Base-by-base conservation (phyloP, 2,888 invertebrate species). In the Cephus pulcher region DNA sequence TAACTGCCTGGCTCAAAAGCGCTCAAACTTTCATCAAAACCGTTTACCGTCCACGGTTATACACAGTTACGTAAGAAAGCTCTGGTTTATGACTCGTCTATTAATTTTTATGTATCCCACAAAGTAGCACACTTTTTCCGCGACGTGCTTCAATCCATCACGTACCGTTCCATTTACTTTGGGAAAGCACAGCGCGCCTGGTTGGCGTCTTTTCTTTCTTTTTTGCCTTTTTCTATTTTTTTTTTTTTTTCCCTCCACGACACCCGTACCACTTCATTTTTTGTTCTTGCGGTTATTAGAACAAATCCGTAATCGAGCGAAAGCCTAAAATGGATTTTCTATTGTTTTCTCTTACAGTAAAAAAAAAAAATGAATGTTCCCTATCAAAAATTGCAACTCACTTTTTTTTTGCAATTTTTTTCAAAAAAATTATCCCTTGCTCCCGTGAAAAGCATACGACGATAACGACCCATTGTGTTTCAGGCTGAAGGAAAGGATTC, bases 401-500 rank as follows among this genome's bases (percentile, higher is more conserved):
- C 12, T 4, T 12, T 12, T 37, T 40, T 40, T 40, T 40, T 15
- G 1, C 4, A 35, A 12, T 37, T 40, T 15, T 40, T 15, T 23
- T 23, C 1, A 1, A 56, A 40, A 15, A 56, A 56, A 23, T 40
- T 40, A 15, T 40, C 15, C 6, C 0, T 4, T 15, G 1, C 40
- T 40, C 15, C 15, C 40, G 15, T 23, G 6, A 15, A 40, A 40
- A 40, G 23, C 15, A 40, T 40, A 40, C 1, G 40, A 4, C 40
- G 4, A 40, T 40, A 40, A 56, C 40, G 23, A 9, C 6, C 23
- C 34, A 83, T 86, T 83, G 82, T 84, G 86, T 94, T 95, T 84
- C 94, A 96, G 96, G 90, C 93, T 94, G 87, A 95, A 95, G 88
- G 96, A 96, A 92, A 93, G 96, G 83, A 96, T 98, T 84, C 95